Evolutionary conservation across 2,113 vertebrate genomes (phyloP).

Genomic region (Pimephales promelas): DNA sequence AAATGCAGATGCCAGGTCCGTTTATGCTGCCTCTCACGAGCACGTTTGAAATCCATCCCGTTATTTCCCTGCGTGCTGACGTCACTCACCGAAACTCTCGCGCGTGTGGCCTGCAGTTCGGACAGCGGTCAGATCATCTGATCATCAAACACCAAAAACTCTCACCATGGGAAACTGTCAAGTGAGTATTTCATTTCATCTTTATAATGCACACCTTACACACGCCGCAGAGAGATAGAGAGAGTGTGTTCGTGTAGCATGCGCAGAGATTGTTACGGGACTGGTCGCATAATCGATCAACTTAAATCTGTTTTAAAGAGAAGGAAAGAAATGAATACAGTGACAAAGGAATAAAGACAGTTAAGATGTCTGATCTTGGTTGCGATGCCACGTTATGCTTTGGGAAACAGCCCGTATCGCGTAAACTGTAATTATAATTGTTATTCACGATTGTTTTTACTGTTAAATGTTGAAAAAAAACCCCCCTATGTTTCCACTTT

Average conservation of each 20-base stretch:
- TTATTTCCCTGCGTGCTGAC: conserved; percentile 38
- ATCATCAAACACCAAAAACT: neutral
- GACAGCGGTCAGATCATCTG: neutral
- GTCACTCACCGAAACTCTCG: conserved; percentile 12
- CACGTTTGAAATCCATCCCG: neutral
- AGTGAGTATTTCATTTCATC: conserved; percentile 56
- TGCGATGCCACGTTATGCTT: neutral
- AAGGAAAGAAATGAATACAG: neutral
- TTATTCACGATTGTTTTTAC: neutral
- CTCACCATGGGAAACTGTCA: conserved; percentile 79
- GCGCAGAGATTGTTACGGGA: neutral
- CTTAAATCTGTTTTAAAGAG: neutral
- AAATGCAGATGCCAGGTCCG: neutral
- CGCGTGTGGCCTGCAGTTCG: neutral
- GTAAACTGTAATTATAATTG: neutral
- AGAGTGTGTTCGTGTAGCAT: neutral
- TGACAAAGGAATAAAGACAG: neutral
- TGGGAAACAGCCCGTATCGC: neutral
- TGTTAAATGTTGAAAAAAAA: neutral
- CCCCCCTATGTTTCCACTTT: neutral
- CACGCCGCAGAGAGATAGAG: neutral
- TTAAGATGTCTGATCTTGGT: neutral
- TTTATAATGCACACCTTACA: neutral
- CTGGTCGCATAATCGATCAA: neutral
- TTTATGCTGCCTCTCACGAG: neutral